Evolutionary conservation across 2,113 vertebrate species (phyloP).

Genomic region (human): GRCh38 chr3:36283001-36283500

Average conservation of each 20-base stretch:
- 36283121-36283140: not conserved
- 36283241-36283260: not conserved
- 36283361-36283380: not conserved
- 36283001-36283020: not conserved
- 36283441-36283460: not conserved
- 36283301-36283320: not conserved
- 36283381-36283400: not conserved
- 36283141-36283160: not conserved
- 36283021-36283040: not conserved
- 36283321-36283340: not conserved
- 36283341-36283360: not conserved
- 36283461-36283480: not conserved
- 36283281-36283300: not conserved
- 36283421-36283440: no score
- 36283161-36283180: not conserved
- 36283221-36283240: not conserved
- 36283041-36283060: conserved; percentile 31
- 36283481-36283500: not conserved
- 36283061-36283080: not conserved
- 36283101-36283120: not conserved
- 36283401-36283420: not conserved
- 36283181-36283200: accelerated
- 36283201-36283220: not conserved
- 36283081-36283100: not conserved
- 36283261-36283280: no score